Evolutionary conservation across 2,797 vertebrate species (phyloP).

Genomic region (Varecia variegata): DNA sequence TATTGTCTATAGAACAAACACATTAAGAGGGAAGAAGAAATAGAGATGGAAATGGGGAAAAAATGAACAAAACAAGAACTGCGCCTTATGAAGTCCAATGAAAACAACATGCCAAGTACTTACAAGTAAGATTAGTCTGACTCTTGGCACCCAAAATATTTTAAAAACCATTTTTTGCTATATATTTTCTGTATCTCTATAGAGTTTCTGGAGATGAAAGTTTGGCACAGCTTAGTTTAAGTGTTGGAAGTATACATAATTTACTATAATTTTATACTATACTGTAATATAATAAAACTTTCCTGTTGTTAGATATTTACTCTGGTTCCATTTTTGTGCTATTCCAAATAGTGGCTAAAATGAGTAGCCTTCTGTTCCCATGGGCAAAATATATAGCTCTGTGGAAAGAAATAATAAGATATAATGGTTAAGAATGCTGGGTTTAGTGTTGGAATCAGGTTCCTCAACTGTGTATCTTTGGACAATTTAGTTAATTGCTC

Average conservation of each 20-base stretch:
- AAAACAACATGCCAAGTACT: background rate
- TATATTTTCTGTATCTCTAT: background rate
- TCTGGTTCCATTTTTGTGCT: background rate
- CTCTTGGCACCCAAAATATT: background rate
- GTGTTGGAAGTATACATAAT: background rate
- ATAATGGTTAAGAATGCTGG: background rate
- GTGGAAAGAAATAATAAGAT: background rate
- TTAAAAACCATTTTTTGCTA: background rate
- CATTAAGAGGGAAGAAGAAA: background rate
- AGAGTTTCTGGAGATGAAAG: background rate
- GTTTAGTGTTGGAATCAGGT: background rate
- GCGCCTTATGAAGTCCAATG: background rate
- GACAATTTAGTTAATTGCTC: background rate
- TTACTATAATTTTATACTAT: background rate
- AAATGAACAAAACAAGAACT: background rate
- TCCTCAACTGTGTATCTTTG: background rate
- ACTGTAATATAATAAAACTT: background rate
- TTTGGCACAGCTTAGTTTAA: background rate
- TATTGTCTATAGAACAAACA: background rate
- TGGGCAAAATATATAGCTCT: background rate
- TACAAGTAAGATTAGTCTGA: background rate
- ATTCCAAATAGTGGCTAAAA: background rate
- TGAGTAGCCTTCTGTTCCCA: background rate
- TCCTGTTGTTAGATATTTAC: background rate
- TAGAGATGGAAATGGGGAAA: background rate